A percentile compares a stretch with the other conserved stretches of the same genome.
These are phyloP conservation scores for Macrocentrus cingulum DNA, from an alignment of 1,140 invertebrate species.

Conservation along the genomic window DNA sequence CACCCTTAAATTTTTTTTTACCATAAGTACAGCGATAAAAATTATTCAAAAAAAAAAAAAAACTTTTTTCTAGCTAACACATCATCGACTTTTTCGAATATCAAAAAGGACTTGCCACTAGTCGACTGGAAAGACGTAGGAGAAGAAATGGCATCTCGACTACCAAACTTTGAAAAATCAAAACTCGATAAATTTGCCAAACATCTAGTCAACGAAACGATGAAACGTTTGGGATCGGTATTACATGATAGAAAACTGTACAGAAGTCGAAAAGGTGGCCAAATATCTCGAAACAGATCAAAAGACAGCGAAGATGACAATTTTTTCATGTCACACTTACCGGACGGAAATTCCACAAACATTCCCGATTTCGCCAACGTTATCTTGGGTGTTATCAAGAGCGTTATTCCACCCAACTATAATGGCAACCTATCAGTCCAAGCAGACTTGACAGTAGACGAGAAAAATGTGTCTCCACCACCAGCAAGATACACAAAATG, in stretches of 20 bases:
- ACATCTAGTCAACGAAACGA: slow-evolving; percentile 24
- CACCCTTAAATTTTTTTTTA: neutral
- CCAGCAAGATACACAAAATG: slow-evolving; percentile 28
- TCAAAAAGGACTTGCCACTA: slow-evolving; percentile 17
- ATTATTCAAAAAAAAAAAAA: neutral
- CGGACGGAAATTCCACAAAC: neutral
- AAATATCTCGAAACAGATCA: neutral
- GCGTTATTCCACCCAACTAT: slow-evolving; percentile 17
- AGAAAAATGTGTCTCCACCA: slow-evolving; percentile 22
- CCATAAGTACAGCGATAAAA: neutral
- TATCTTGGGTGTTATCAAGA: slow-evolving; percentile 22
- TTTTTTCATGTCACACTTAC: slow-evolving; percentile 18
- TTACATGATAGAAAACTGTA: neutral
- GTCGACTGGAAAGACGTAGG: slow-evolving; percentile 25
- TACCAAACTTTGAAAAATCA: slow-evolving; percentile 11
- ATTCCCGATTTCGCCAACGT: slow-evolving; percentile 22
- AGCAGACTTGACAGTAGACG: slow-evolving; percentile 14
- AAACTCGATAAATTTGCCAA: slow-evolving; percentile 24
- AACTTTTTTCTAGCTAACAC: no score
- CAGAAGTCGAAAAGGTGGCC: neutral
- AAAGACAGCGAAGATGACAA: neutral
- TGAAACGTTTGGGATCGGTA: slow-evolving; percentile 18
- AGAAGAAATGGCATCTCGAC: slow-evolving; percentile 11
- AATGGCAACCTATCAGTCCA: slow-evolving; percentile 2
- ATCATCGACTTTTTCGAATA: slow-evolving; percentile 4